A percentile compares a stretch with the other conserved stretches of the same genome.
Conservation (phyloP, 2,797 vertebrate species). For the Melanotaenia maccullochi region DNA sequence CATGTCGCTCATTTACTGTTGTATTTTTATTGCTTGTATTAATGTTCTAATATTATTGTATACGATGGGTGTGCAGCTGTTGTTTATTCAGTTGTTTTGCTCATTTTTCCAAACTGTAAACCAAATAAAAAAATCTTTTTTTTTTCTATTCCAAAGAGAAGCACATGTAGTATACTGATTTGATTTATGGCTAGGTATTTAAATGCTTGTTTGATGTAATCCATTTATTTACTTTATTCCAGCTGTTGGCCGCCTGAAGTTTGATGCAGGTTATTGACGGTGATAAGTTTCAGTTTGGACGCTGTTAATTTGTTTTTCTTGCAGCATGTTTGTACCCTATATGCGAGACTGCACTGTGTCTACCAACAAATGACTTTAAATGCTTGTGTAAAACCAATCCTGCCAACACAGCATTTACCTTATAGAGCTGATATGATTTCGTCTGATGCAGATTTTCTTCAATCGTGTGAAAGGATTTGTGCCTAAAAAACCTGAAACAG, state of each 20-base stretch:
- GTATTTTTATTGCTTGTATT: conserved; percentile 73
- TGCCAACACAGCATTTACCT: not conserved
- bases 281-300: conserved; percentile 42
- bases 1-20: conserved; percentile 65
- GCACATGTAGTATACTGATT: conserved; percentile 68
- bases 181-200: conserved; percentile 77
- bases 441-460: conserved; percentile 20
- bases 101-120: conserved; percentile 54
- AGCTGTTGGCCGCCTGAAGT: conserved; percentile 27
- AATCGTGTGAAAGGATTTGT: conserved; percentile 9
- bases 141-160: conserved; percentile 74
- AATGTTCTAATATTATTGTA: conserved; percentile 72
- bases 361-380: conserved; percentile 23
- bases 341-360: conserved; percentile 39
- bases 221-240: conserved; percentile 54
- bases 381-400: conserved; percentile 7
- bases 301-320: conserved; percentile 25
- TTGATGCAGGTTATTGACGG: conserved; percentile 43
- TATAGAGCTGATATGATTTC: conserved; percentile 12
- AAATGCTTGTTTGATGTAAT: conserved; percentile 69
- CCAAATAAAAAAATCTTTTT: conserved; percentile 65
- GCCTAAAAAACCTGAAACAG: conserved; percentile 19
- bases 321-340: conserved; percentile 37
- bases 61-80: conserved; percentile 38
- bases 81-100: conserved; percentile 44